These are phyloP conservation scores for Strongylocentrotus purpuratus DNA, from an alignment of 35 echinoderm and acorn worm genomes.

Conservation along the genomic window DNA sequence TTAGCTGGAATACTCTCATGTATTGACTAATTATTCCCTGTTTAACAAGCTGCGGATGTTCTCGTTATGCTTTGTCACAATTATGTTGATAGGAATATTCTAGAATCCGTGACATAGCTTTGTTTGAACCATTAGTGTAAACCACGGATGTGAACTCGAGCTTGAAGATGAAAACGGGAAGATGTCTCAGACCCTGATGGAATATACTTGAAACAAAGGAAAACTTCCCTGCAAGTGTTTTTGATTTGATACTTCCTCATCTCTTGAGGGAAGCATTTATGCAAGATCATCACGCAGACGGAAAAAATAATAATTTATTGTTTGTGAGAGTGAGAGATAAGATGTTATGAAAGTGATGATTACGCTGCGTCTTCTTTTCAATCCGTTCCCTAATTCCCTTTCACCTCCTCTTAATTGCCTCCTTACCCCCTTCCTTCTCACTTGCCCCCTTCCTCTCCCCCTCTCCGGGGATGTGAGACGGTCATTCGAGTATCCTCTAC, in stretches of 20 bases:
- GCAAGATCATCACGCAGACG: not conserved
- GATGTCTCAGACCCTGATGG: not conserved
- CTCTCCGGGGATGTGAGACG: not conserved
- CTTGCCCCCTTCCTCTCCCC: not conserved
- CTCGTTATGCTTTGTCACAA: no score
- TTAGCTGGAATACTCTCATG: no score
- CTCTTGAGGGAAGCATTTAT: not conserved
- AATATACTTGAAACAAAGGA: not conserved
- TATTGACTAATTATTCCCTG: no score
- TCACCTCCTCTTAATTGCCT: no score
- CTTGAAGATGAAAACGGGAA: not conserved
- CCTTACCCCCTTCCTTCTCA: not conserved
- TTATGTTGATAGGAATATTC: no score
- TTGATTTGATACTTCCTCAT: not conserved
- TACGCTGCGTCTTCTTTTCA: not conserved
- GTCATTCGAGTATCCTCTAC: not conserved
- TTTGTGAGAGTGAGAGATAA: not conserved
- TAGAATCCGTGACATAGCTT: not conserved
- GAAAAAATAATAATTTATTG: not conserved
- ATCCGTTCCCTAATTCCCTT: not conserved
- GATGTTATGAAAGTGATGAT: not conserved
- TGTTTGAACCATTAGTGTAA: not conserved
- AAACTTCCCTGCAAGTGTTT: not conserved
- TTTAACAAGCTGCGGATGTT: no score
- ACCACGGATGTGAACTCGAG: not conserved